These are phyloP conservation scores for Petroica traversi DNA, from an alignment of 2,113 vertebrate genomes.

Conservation along the genomic window DNA sequence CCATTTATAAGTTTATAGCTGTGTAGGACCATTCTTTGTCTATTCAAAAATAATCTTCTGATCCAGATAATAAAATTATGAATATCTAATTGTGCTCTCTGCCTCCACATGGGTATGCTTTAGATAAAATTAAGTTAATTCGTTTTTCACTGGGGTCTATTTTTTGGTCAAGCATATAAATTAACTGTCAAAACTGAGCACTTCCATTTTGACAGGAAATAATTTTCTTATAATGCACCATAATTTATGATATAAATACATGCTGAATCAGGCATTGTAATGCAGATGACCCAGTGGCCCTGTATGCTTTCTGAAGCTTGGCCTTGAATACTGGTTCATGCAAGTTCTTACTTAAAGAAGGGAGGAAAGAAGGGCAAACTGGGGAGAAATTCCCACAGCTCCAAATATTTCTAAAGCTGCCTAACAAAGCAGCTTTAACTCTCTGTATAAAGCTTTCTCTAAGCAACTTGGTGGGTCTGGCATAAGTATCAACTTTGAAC, in stretches of 20 bases:
- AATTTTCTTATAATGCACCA: background rate
- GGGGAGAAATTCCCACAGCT: slow-evolving; percentile 42
- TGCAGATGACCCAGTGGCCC: slow-evolving; percentile 2
- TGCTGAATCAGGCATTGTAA: slow-evolving; percentile 36
- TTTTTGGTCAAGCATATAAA: background rate
- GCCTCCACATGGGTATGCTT: background rate
- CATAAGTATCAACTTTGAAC: slow-evolving; percentile 39
- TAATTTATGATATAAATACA: background rate
- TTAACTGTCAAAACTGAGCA: background rate
- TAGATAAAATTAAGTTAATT: slow-evolving; percentile 17
- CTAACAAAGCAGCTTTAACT: slow-evolving; percentile 56
- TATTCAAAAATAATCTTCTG: background rate
- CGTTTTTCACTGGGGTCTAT: background rate
- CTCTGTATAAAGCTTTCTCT: slow-evolving; percentile 34
- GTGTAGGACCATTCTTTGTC: background rate
- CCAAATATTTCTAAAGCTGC: slow-evolving; percentile 43
- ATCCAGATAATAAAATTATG: background rate
- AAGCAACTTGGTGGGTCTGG: slow-evolving; percentile 61
- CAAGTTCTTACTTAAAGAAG: background rate
- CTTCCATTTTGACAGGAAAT: slow-evolving; percentile 24
- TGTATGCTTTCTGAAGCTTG: slow-evolving; percentile 2
- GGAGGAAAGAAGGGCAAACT: background rate
- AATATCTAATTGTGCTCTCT: background rate
- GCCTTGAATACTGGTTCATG: slow-evolving; percentile 9
- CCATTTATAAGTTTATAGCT: background rate